A percentile compares a stretch with the other conserved stretches of the same genome.
Evolutionary conservation across 2,113 vertebrate genomes (phyloP).

Genomic region (Baryphthengus martii): DNA sequence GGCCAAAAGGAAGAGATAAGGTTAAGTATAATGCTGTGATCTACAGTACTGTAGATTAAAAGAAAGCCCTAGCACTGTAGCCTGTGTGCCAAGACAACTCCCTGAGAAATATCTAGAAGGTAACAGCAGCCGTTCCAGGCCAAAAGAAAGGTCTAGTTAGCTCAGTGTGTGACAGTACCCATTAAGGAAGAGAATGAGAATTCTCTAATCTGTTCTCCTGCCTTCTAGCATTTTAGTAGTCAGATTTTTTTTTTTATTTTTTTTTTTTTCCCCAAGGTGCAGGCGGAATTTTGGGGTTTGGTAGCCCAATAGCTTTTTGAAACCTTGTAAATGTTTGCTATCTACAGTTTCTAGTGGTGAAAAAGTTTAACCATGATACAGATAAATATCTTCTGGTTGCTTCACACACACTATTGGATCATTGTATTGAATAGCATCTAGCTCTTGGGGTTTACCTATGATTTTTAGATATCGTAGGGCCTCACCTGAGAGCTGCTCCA

Average conservation of each 20-base stretch:
- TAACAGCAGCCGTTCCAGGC: neutral
- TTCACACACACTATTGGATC: neutral
- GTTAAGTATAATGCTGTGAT: neutral
- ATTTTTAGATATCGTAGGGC: neutral
- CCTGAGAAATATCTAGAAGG: neutral
- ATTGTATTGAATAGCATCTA: neutral
- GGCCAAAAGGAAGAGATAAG: conserved; percentile 34
- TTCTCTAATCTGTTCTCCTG: neutral
- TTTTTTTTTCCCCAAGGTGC: neutral
- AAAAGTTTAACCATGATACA: neutral
- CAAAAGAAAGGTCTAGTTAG: neutral
- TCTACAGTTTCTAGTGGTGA: neutral
- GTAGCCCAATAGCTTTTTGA: neutral
- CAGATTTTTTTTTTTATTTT: neutral
- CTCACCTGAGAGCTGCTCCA: neutral
- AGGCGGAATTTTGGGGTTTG: neutral
- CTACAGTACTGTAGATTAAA: neutral
- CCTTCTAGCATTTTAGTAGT: neutral
- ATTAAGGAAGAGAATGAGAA: neutral
- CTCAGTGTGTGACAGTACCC: neutral
- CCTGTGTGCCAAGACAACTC: neutral
- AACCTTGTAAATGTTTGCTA: neutral
- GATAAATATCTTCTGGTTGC: neutral
- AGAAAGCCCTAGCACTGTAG: neutral
- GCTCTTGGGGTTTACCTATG: neutral